phyloP scores from a whole-genome alignment of 2,888 invertebrate genomes.

The Temnothorax ravouxi region DNA sequence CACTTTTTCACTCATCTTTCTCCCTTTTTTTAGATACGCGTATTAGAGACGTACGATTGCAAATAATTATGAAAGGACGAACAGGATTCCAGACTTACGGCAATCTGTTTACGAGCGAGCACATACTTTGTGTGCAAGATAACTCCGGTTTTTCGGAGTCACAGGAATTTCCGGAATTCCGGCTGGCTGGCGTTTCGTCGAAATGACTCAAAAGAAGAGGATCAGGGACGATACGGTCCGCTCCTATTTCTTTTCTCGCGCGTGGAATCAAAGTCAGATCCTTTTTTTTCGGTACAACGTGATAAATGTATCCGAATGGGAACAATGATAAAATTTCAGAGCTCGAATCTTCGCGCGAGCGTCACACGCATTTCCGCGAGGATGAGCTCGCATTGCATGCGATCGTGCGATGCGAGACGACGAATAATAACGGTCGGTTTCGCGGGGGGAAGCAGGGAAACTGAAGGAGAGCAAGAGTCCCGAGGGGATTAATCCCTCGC shows the following conservation, averaged over 20 bases:
- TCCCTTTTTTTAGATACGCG: background rate
- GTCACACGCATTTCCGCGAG: background rate
- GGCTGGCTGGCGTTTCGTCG: slow-evolving; percentile 43
- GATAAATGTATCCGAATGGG: no score
- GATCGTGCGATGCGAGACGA: background rate
- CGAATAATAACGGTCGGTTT: background rate
- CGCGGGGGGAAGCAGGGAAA: background rate
- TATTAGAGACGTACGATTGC: background rate
- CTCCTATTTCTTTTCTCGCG: background rate
- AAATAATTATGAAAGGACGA: background rate
- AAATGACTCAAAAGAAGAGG: slow-evolving; percentile 13
- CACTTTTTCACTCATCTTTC: background rate
- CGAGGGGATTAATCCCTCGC: background rate
- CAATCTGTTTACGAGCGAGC: slow-evolving; percentile 25
- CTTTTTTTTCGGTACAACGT: background rate
- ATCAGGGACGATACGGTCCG: background rate
- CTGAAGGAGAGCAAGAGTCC: no score
- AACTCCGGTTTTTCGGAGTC: slow-evolving; percentile 8
- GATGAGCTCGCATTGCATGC: background rate
- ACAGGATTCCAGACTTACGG: background rate
- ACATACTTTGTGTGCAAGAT: background rate
- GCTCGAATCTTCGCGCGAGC: background rate
- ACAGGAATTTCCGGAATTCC: slow-evolving; percentile 43
- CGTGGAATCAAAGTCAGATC: background rate
- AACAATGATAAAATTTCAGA: background rate